These are phyloP conservation scores for Dichetophora obliterata DNA, from an alignment of 2,888 invertebrate genomes.

Conservation along the genomic window DNA sequence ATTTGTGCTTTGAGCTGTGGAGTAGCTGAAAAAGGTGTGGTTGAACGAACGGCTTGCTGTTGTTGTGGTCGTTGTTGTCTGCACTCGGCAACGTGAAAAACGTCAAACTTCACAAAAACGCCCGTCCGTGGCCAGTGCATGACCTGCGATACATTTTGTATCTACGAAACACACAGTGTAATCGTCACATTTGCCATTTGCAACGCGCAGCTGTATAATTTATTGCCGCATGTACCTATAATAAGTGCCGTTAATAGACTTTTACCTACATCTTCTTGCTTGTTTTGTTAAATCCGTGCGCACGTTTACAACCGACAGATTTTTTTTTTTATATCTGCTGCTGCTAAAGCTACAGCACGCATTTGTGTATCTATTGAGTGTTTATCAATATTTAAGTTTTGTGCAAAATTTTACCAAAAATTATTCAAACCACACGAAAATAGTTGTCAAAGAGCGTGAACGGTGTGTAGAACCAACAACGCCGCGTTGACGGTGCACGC, in stretches of 20 bases:
- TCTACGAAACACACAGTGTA: background rate
- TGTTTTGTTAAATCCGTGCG: background rate
- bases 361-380: constrained; percentile 25
- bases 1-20: constrained; percentile 17
- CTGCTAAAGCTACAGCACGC: background rate
- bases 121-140: background rate
- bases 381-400: background rate
- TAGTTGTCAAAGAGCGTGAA: constrained; percentile 11
- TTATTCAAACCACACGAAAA: background rate
- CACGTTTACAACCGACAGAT: background rate
- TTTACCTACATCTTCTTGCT: background rate
- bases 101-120: background rate
- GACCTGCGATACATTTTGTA: background rate
- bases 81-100: background rate
- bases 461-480: constrained; percentile 4
- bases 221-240: background rate
- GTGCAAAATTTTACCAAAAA: constrained; percentile 17
- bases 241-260: background rate
- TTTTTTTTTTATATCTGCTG: background rate
- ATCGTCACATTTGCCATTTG: background rate
- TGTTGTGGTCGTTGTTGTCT: background rate
- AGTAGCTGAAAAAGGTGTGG: constrained; percentile 41
- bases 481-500: background rate
- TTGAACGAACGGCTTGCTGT: constrained; percentile 15
- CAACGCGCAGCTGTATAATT: background rate